A percentile compares a stretch with the other conserved stretches of the same genome.
Evolutionary conservation across 2,113 vertebrate genomes (phyloP).

Genomic region (Ceuthmochares aereus): DNA sequence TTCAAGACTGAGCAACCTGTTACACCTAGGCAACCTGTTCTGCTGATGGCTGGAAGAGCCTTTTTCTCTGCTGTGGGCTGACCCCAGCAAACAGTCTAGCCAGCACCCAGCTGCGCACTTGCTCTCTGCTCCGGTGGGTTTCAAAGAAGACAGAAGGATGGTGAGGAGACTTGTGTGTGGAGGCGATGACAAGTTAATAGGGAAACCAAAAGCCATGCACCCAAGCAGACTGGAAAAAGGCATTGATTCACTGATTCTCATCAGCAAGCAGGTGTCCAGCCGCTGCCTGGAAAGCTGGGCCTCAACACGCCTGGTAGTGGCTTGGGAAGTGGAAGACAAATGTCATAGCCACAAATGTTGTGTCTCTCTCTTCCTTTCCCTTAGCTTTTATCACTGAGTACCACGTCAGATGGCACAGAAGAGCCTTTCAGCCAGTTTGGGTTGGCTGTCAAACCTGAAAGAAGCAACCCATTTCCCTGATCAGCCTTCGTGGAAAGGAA

Average conservation of each 20-base stretch:
- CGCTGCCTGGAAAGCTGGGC: not conserved
- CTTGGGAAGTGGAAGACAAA: not conserved
- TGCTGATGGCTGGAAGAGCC: not conserved
- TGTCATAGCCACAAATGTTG: rapidly evolving
- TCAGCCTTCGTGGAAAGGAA: rapidly evolving
- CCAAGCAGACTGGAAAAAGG: not conserved
- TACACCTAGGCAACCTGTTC: not conserved
- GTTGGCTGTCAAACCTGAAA: rapidly evolving
- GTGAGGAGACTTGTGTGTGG: not conserved
- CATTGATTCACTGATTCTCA: not conserved
- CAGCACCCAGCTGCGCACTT: rapidly evolving
- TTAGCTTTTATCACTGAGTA: rapidly evolving
- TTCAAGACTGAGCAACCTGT: not conserved
- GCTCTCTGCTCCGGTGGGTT: rapidly evolving
- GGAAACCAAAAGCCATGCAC: not conserved
- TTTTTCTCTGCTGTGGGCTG: not conserved
- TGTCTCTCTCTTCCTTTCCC: not conserved
- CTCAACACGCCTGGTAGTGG: rapidly evolving
- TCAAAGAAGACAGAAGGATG: not conserved
- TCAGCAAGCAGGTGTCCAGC: not conserved
- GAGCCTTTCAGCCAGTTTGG: not conserved
- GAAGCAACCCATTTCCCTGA: not conserved
- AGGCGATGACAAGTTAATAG: not conserved
- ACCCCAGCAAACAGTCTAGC: rapidly evolving
- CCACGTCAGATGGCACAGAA: not conserved